Evolutionary conservation across 2,888 invertebrate genomes (phyloP).

Genomic region (Ophion costatus): DNA sequence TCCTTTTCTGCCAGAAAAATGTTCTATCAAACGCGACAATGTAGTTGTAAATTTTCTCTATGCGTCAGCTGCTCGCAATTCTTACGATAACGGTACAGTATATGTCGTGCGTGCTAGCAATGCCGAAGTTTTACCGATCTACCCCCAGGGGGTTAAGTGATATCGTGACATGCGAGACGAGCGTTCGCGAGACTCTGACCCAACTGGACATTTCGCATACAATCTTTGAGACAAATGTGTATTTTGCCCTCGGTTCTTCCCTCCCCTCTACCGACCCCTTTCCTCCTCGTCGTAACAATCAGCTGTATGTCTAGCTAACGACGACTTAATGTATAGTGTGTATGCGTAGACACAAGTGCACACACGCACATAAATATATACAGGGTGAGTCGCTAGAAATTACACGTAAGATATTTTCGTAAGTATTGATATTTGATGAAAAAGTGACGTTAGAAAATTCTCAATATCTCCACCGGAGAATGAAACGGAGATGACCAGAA

Average conservation of each 20-base stretch:
- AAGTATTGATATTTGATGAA: too few species aligned
- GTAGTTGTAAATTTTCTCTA: neutral
- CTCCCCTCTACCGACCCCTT: neutral
- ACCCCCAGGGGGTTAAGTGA: conserved; percentile 73
- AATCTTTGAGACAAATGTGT: conserved; percentile 63
- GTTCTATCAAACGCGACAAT: neutral
- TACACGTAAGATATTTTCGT: too few species aligned
- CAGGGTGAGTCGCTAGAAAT: too few species aligned
- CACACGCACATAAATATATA: neutral
- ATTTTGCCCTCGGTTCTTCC: conserved; percentile 56
- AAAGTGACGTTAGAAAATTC: too few species aligned
- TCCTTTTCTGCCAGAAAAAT: too few species aligned
- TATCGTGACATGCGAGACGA: conserved; percentile 75
- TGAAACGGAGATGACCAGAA: too few species aligned
- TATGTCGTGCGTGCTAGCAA: conserved; percentile 60
- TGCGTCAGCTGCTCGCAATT: conserved; percentile 25
- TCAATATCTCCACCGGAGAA: too few species aligned
- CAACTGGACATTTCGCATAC: conserved; percentile 60
- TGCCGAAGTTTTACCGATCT: conserved; percentile 77
- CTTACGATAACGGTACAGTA: neutral
- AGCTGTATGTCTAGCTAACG: conserved; percentile 17
- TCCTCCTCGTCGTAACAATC: conserved; percentile 26
- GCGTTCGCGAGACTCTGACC: conserved; percentile 64
- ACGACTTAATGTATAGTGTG: conserved; percentile 20
- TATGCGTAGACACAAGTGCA: conserved; percentile 7